Conservation (phyloP, 2,113 vertebrate genomes). For the Ciconia stormi region DNA sequence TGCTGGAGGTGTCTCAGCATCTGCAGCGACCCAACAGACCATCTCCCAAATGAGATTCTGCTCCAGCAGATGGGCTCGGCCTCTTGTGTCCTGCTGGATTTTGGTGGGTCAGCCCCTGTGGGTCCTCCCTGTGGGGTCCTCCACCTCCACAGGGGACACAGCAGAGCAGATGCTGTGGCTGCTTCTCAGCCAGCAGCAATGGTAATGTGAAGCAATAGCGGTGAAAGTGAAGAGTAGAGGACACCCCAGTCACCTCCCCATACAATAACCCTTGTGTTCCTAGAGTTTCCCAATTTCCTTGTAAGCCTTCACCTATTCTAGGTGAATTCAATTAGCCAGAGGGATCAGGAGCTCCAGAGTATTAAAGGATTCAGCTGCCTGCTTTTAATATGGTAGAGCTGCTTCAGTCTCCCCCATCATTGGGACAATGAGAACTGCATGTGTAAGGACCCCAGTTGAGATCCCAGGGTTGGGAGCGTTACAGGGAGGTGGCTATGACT, state of each 20-base stretch:
- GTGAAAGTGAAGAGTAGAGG: background rate
- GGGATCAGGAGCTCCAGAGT: background rate
- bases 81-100: background rate
- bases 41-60: background rate
- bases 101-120: background rate
- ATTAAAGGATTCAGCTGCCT: background rate
- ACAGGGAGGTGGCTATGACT: background rate
- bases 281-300: background rate
- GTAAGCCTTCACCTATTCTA: background rate
- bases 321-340: background rate
- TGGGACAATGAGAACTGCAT: background rate
- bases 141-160: background rate
- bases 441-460: background rate
- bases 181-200: background rate
- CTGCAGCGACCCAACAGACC: background rate
- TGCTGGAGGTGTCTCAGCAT: background rate
- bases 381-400: background rate
- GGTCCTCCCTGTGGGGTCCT: background rate
- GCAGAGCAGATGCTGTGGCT: background rate
- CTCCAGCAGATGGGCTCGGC: fast-evolving
- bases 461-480: background rate
- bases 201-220: fast-evolving
- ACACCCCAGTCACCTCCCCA: background rate
- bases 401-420: background rate
- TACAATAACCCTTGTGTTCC: background rate